Conservation (phyloP, 2,888 invertebrate species). For the Dorcus parallelipipedus region DNA sequence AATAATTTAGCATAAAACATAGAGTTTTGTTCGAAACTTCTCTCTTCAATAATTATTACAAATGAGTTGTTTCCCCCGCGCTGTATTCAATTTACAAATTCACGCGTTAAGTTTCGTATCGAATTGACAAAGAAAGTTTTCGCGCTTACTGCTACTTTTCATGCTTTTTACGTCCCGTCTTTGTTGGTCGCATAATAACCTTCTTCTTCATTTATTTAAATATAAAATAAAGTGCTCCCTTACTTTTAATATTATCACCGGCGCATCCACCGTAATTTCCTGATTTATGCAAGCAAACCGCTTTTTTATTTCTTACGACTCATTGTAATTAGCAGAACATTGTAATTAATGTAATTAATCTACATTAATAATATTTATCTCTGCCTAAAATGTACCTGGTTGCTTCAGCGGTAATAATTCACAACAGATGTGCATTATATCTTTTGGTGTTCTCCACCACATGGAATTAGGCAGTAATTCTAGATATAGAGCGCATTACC, state of each 20-base stretch:
- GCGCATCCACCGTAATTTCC: no score
- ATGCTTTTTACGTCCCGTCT: neutral
- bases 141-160: neutral
- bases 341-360: constrained; percentile 15
- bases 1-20: constrained; percentile 22
- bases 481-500: neutral
- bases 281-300: no score
- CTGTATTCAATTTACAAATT: constrained; percentile 31
- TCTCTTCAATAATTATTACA: constrained; percentile 30
- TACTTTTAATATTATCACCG: neutral
- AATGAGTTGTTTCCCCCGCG: constrained; percentile 30
- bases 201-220: neutral
- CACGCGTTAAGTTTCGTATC: constrained; percentile 28
- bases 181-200: neutral
- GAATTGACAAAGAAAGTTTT: constrained; percentile 2
- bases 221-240: neutral
- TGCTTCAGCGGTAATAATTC: constrained; percentile 11
- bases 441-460: constrained; percentile 7
- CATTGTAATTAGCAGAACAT: no score
- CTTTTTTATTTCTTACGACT: no score
- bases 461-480: constrained; percentile 11
- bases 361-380: constrained; percentile 12
- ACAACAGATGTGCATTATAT: constrained; percentile 15
- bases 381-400: constrained; percentile 2
- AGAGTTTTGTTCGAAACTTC: constrained; percentile 24